Evolutionary conservation across 2,797 vertebrate species (phyloP).

Genomic region (Neosalanx taihuensis): DNA sequence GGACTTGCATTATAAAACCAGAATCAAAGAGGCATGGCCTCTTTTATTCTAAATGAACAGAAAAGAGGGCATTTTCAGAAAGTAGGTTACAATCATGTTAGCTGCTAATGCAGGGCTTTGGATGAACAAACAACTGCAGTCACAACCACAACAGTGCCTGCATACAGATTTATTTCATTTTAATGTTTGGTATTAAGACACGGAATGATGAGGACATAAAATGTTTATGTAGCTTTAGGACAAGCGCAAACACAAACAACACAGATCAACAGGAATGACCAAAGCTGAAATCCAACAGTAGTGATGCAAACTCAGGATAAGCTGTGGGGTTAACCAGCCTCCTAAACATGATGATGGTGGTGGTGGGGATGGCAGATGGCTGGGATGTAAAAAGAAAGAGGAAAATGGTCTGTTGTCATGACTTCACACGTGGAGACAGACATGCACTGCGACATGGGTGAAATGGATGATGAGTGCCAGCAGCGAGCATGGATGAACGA

Average conservation of each 20-base stretch:
- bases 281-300: slow-evolving; percentile 29
- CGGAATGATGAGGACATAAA: slow-evolving; percentile 18
- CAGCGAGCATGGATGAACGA: slow-evolving; percentile 40
- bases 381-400: slow-evolving; percentile 39
- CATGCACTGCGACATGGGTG: slow-evolving; percentile 42
- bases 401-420: slow-evolving; percentile 24
- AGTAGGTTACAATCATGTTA: slow-evolving; percentile 53
- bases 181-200: slow-evolving; percentile 38
- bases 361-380: slow-evolving; percentile 44
- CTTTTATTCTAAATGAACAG: slow-evolving; percentile 18
- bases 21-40: slow-evolving; percentile 16
- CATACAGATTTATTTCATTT: slow-evolving; percentile 29
- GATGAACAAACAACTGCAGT: slow-evolving; percentile 44
- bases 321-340: slow-evolving; percentile 15
- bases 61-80: slow-evolving; percentile 29
- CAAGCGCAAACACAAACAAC: slow-evolving; percentile 37
- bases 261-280: slow-evolving; percentile 18
- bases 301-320: slow-evolving; percentile 8
- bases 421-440: slow-evolving; percentile 25
- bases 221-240: slow-evolving; percentile 26
- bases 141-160: slow-evolving; percentile 29
- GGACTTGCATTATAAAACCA: slow-evolving; percentile 27
- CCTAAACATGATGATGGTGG: slow-evolving; percentile 19
- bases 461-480: slow-evolving; percentile 48
- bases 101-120: slow-evolving; percentile 9